Conservation (phyloP, 2,888 invertebrate species). For the Pherbina coryleti region DNA sequence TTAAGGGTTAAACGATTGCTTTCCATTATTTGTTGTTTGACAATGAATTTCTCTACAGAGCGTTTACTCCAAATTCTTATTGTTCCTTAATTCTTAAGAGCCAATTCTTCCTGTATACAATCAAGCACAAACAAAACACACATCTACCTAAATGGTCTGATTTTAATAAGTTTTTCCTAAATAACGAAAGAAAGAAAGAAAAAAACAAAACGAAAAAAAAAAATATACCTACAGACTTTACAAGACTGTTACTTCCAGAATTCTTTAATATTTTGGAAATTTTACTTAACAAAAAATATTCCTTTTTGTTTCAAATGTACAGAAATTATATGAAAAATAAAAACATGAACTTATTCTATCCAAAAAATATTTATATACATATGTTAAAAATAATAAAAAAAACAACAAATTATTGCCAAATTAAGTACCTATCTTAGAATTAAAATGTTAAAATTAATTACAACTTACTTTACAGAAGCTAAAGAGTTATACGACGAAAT, state of each 20-base stretch:
- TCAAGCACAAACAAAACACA: neutral
- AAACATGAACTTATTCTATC: too few relatives aligned
- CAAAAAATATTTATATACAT: too few relatives aligned
- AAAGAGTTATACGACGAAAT: too few relatives aligned
- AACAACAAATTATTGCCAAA: too few relatives aligned
- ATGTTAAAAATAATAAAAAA: too few relatives aligned
- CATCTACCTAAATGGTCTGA: conserved; percentile 25
- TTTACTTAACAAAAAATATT: neutral
- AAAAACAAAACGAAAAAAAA: neutral
- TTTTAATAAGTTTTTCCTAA: conserved; percentile 13
- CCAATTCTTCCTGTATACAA: neutral
- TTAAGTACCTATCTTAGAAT: too few relatives aligned
- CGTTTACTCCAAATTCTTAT: too few relatives aligned
- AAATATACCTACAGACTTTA: neutral
- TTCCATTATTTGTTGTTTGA: neutral
- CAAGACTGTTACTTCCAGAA: conserved; percentile 21
- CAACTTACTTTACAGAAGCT: too few relatives aligned
- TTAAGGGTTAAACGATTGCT: neutral
- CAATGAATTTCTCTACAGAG: neutral
- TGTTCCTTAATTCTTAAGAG: too few relatives aligned
- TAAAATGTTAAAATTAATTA: too few relatives aligned
- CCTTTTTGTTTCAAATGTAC: too few relatives aligned
- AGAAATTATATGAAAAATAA: too few relatives aligned
- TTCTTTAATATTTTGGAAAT: neutral
- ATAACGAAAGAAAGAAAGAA: neutral